phyloP scores from a whole-genome alignment of 2,888 invertebrate genomes.

The Meandrusa payeni region DNA sequence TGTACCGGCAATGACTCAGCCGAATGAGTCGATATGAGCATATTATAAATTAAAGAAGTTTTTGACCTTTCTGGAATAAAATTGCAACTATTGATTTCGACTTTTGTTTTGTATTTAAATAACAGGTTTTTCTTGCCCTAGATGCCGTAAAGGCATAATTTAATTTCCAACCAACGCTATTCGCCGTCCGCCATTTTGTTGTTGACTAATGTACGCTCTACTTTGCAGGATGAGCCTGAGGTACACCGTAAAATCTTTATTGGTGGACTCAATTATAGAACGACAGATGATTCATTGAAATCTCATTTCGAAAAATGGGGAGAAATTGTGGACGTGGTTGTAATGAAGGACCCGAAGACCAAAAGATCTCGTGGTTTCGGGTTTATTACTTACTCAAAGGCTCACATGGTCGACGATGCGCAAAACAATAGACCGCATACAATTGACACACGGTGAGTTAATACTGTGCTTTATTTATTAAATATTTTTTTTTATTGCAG shows the following conservation, averaged over 20 bases:
- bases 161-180: constrained; percentile 31
- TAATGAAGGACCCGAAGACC: constrained; percentile 97
- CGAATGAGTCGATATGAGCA: not conserved
- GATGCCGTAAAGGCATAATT: not conserved
- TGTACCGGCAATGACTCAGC: not conserved
- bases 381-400: constrained; percentile 97
- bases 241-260: constrained; percentile 96
- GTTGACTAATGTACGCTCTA: constrained; percentile 37
- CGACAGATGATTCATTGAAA: constrained; percentile 95
- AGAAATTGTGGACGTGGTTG: constrained; percentile 96
- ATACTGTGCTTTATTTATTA: not conserved
- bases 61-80: constrained; percentile 2
- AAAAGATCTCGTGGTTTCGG: constrained; percentile 98
- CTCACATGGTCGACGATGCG: constrained; percentile 98
- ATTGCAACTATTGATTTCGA: not conserved
- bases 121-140: too few species aligned
- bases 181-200: constrained; percentile 71
- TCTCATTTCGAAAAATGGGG: constrained; percentile 99
- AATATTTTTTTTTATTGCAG: constrained; percentile 47
- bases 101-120: too few species aligned
- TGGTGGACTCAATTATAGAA: constrained; percentile 96
- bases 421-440: constrained; percentile 94
- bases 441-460: constrained; percentile 89
- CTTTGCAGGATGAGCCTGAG: constrained; percentile 85
- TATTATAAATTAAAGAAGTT: not conserved